Evolutionary conservation across 1,140 invertebrate species (phyloP).

Genomic region (Pseudoatta argentina): DNA sequence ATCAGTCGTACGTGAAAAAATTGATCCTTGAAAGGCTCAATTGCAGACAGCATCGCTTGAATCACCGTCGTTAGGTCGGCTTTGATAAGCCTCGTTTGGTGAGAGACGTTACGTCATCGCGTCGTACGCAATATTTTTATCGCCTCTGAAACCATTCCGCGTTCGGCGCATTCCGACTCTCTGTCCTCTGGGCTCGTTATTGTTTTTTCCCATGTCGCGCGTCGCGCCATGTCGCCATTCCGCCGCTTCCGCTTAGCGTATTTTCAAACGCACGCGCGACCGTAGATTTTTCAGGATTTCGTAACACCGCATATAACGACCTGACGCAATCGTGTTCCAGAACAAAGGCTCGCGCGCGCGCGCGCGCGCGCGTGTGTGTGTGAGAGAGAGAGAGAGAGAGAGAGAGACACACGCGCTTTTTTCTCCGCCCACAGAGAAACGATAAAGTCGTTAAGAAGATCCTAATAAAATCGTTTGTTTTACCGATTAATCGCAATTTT

Average conservation of each 20-base stretch:
- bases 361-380: too few relatives aligned
- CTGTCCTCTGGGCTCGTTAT: constrained; percentile 46
- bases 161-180: constrained; percentile 18
- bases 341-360: constrained; percentile 12
- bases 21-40: neutral
- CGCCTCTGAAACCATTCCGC: constrained; percentile 42
- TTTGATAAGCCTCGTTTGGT: constrained; percentile 47
- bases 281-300: constrained; percentile 78
- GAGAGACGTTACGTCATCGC: constrained; percentile 40
- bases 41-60: neutral
- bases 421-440: constrained; percentile 1
- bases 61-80: constrained; percentile 22
- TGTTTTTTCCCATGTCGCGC: constrained; percentile 42
- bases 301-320: constrained; percentile 68
- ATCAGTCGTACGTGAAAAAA: neutral
- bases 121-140: constrained; percentile 56
- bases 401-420: neutral
- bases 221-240: constrained; percentile 36
- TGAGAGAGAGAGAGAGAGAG: too few relatives aligned
- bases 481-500: too few relatives aligned
- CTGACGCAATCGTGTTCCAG: constrained; percentile 74
- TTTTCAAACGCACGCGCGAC: constrained; percentile 46
- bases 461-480: too few relatives aligned
- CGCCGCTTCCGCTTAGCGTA: constrained; percentile 34
- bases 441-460: constrained; percentile 56